Base-by-base conservation (phyloP, 2,113 vertebrate genomes). In the Chloropsis hardwickii region DNA sequence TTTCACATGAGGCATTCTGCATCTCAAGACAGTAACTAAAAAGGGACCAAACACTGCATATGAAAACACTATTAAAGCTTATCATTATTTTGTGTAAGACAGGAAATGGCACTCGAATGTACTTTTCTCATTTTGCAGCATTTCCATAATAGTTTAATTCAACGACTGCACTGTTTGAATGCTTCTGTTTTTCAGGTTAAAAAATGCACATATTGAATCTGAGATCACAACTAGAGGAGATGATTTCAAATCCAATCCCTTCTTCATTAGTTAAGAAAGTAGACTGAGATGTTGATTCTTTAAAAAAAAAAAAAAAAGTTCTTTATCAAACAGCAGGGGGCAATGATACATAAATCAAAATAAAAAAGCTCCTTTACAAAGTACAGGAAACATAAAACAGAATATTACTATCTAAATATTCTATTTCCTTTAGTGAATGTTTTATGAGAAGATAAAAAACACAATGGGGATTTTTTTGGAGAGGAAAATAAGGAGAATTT, bases 271-370 rank as follows among this genome's bases (percentile, higher is more conserved):
- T 74, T 69, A 70, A 78, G 44, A 48, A 77, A 64, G 31, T 50
- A 74, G 61, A 67, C 13, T 72, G 27, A 74, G 29, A 47, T 60
- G n/a, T 44, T 90, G 70, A 73, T 25, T 79, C 23, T 90, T 28
- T 47, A 78, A 66, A 45, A 60, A 54, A 74, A 62, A 54, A 74
- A 62, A 37, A 8, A 37, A 9, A 39, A 48, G 9, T 10, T 81
- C 39, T 83, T 87, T 58, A 57, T 92, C 70, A 92, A 96, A 96
- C 95, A 97, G 96, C 58, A 97, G 92, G 88, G 97, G 97, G 97
- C 97, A 97, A 97, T 93, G 96, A 96, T 96, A 88, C 90, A 97
- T 95, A 97, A 97, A 96, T 96, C 53, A 95, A 90, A 92, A 92
- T 82, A 6, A 61, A 89, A 94, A 88, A 69, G 6, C 16, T 60